A percentile compares a stretch with the other conserved stretches of the same genome.
Conservation (phyloP, 1,140 invertebrate genomes). For the Pogonomyrmex californicus region DNA sequence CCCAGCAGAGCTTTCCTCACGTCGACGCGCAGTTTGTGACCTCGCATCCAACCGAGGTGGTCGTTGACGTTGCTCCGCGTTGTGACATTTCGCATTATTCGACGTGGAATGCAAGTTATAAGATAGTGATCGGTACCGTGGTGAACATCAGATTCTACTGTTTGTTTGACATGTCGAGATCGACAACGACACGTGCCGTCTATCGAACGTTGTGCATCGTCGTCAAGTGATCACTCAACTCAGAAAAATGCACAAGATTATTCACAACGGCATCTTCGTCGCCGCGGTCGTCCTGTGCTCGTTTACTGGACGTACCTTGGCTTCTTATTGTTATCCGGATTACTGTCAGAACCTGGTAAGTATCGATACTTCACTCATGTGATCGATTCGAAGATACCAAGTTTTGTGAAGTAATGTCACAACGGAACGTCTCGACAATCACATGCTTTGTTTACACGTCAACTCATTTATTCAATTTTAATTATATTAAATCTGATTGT, state of each 20-base stretch:
- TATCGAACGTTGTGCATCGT: background rate
- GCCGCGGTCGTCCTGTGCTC: conserved; percentile 63
- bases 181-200: background rate
- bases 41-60: background rate
- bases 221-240: conserved; percentile 43
- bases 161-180: conserved; percentile 47
- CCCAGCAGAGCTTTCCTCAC: conserved; percentile 43
- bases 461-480: background rate
- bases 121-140: background rate
- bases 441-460: background rate
- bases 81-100: conserved; percentile 10
- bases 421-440: background rate
- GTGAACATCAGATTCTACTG: background rate
- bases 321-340: conserved; percentile 77
- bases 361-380: conserved; percentile 12
- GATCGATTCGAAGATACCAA: background rate
- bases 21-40: conserved; percentile 5
- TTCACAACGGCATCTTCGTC: conserved; percentile 45
- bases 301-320: conserved; percentile 30
- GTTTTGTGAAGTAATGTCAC: background rate
- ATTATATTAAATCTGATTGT: background rate
- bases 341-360: conserved; percentile 79
- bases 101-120: background rate
- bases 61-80: background rate
- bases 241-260: conserved; percentile 69